These are phyloP conservation scores for Drosophila arizonae DNA, from an alignment of 1,140 invertebrate genomes.

Conservation along the genomic window DNA sequence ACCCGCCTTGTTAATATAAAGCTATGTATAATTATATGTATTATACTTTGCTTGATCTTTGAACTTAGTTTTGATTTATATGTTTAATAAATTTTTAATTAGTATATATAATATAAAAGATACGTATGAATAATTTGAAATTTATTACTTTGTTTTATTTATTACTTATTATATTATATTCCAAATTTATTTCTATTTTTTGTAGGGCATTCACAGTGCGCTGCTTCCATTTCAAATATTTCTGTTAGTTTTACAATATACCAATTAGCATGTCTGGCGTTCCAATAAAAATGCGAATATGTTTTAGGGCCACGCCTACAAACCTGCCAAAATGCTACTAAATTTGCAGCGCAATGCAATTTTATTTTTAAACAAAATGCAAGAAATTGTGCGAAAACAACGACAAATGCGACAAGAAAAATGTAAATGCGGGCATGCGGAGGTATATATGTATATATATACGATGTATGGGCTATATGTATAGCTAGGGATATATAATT, in stretches of 20 bases:
- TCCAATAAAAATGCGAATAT: slow-evolving; percentile 12
- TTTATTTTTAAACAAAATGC: slow-evolving; percentile 40
- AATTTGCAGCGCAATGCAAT: slow-evolving; percentile 4
- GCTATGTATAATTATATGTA: too few species aligned
- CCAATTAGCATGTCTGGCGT: slow-evolving; percentile 31
- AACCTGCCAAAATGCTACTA: background rate
- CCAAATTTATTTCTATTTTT: background rate
- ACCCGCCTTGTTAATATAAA: too few species aligned
- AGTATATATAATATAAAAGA: too few species aligned
- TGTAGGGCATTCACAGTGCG: slow-evolving; percentile 4
- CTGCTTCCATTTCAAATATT: background rate
- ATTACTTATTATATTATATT: background rate
- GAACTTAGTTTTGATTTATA: too few species aligned
- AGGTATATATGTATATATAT: slow-evolving; percentile 2
- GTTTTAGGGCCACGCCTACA: slow-evolving; percentile 24
- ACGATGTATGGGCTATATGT: background rate
- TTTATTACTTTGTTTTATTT: background rate
- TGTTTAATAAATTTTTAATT: too few species aligned
- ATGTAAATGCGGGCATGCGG: slow-evolving; percentile 8
- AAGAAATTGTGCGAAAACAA: slow-evolving; percentile 19
- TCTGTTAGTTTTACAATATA: slow-evolving; percentile 16
- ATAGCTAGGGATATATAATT: slow-evolving; percentile 4
- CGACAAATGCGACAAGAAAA: slow-evolving; percentile 15
- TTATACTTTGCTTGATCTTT: too few species aligned
- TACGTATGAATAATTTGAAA: background rate